Base-by-base conservation (phyloP, 2,888 invertebrate genomes). In the Morpho helenor region DNA sequence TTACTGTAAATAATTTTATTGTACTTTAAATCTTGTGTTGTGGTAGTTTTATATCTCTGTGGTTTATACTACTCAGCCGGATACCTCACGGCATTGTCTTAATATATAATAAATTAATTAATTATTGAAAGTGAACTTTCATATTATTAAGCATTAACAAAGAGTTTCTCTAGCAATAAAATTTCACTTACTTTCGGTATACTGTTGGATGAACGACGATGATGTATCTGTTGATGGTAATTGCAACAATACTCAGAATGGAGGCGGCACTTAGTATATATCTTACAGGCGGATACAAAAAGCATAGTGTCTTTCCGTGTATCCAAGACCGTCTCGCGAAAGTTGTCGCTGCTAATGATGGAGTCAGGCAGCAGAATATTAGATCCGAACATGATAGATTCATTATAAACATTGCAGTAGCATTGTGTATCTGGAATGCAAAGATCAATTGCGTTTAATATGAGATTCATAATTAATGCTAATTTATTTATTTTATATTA, bases 321-420 rank as follows among this genome's bases (percentile, higher is more conserved):
- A 90, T 82, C 96, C 96, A 96, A 6, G 93, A 92, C 8, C 93
- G 90, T 60, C 92, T 88, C 91, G 93, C 93, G 78, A 96, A 96
- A 0, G 95, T 94, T 1, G 95, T 95, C 0, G 95, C 93, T 0
- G 95, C 95, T 65, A 96, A 87, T 0, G 96, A 96, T 48, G 96
- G 84, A 77, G 95, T 95, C 85, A 96, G 95, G 74, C 95, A 94
- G 80, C 96, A 95, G 74, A 95, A 95, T 74, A 96, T 91, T 64
- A 96, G 87, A 75, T 96, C 96, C 23, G 96, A 95, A 10, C 93
- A 89, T 16, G 95, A 95, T 39, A 96, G 87, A 80, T 95, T 96
- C 85, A 96, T 95, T 68, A 96, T 96, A 84, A 96, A 96, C 59
- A 95, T 93, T 8, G 96, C 95, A 0, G 96, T 96, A 0, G 96